Conservation (phyloP, 2,113 vertebrate species). For the Struthidea cinerea region DNA sequence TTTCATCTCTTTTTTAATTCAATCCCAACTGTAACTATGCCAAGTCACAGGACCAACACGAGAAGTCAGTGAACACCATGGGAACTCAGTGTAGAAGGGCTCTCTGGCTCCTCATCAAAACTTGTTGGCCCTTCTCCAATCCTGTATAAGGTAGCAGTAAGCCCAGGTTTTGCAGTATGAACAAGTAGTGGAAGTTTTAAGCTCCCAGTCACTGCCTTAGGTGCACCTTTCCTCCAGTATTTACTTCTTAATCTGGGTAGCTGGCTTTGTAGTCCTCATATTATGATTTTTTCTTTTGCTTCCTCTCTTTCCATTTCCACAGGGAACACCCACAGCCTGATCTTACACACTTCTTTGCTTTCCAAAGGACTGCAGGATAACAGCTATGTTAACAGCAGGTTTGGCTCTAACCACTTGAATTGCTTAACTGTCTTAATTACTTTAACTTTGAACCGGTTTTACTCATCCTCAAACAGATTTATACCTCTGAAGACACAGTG, state of each 20-base stretch:
- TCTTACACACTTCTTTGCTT: neutral
- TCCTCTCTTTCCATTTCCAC: neutral
- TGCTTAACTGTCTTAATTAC: neutral
- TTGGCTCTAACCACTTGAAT: neutral
- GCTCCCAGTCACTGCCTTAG: neutral
- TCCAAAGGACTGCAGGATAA: neutral
- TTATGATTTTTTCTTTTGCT: neutral
- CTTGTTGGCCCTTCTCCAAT: neutral
- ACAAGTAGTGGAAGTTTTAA: neutral
- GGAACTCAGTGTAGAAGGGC: neutral
- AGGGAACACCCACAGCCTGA: neutral
- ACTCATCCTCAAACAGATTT: neutral
- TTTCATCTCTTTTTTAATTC: neutral
- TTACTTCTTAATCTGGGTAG: neutral
- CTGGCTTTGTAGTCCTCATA: neutral
- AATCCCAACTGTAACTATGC: fast-evolving
- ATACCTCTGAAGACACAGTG: neutral
- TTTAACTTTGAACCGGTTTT: neutral
- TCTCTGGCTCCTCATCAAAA: neutral
- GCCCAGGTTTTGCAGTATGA: neutral
- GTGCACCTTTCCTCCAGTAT: neutral
- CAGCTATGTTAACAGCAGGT: neutral
- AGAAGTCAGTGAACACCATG: neutral
- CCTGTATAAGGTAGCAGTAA: neutral
- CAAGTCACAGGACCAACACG: neutral